These are phyloP conservation scores for Agrochola litura DNA, from an alignment of 2,888 invertebrate genomes.

Conservation along the genomic window DNA sequence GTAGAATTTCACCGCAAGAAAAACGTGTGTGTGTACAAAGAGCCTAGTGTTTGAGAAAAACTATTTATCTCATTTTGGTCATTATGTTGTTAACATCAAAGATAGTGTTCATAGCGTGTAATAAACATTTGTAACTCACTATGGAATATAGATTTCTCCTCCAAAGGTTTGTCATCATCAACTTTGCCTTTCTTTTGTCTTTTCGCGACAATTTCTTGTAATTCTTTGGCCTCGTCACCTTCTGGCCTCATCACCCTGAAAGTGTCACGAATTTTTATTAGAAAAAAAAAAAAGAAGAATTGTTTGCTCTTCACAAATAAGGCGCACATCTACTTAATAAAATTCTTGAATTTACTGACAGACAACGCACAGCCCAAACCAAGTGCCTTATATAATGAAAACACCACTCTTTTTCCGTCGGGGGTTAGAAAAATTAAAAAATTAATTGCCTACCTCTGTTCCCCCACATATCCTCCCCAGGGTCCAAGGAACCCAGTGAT, in stretches of 20 bases:
- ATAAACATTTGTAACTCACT: slow-evolving; percentile 89
- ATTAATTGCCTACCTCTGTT: slow-evolving; percentile 90
- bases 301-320: too few relatives aligned
- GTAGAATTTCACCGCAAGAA: too few relatives aligned
- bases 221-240: slow-evolving; percentile 97
- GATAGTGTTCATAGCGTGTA: neutral
- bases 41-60: neutral
- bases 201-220: slow-evolving; percentile 98
- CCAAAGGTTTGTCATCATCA: slow-evolving; percentile 97
- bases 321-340: too few relatives aligned
- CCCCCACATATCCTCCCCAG: slow-evolving; percentile 98
- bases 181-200: slow-evolving; percentile 96
- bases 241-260: slow-evolving; percentile 95
- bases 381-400: too few relatives aligned
- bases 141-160: slow-evolving; percentile 98
- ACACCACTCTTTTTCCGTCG: too few relatives aligned
- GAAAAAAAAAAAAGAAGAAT: neutral
- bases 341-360: too few relatives aligned
- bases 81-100: neutral
- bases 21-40: too few relatives aligned
- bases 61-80: neutral
- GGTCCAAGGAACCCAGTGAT: slow-evolving; percentile 99
- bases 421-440: neutral
- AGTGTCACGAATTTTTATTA: neutral
- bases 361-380: too few relatives aligned